Evolutionary conservation across 1,140 invertebrate species (phyloP), one percentile per base, ranked within the genome.

Genomic region (Monomorium pharaonis): DNA sequence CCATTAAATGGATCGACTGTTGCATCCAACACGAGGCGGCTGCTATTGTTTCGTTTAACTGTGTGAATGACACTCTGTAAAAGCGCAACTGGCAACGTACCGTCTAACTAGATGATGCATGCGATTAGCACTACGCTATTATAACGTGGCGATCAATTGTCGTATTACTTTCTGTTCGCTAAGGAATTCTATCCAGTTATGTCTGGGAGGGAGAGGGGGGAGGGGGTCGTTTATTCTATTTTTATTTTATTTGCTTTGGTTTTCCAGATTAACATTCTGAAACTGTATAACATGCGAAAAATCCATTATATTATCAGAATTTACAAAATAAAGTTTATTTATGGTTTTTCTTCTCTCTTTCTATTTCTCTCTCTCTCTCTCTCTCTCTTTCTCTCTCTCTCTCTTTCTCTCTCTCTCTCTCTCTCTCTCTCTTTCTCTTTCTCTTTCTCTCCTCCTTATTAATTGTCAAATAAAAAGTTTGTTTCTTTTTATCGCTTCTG

Each of bases 1-100:
- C 78, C 37, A 83, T 83, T 83, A 83, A 83, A 83, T 83, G 78
- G 54, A 83, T 74, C 67, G 78, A 81, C 78, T 83, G 51, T 72
- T 83, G 67, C 67, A 58, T 83, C 78, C 78, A 83, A 83, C 69
- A 83, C 67, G 78, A 83, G 51, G 78, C 67, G 51, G 37, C 14
- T 47, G 30, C 67, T 60, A 83, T 83, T 83, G 78, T 83, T 74
- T 83, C 78, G 67, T 74, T 72, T 74, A 83, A 83, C 78, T 83
- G 69, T 72, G 78, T 83, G 67, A 83, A 83, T 74, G 78, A 83
- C 78, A 83, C 78, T 78, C 27, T 83, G 51, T 74, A 74, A 60
- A 83, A 58, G 78, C 65, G 51, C 37, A 67, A 83, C 30, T 72
- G 78, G 30, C 24, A 44, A 54, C n/a, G 51, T 58, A 81, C 44